A percentile compares a stretch with the other conserved stretches of the same genome.
Conservation (phyloP, 2,113 vertebrate genomes). For the Irena cyanogastra region DNA sequence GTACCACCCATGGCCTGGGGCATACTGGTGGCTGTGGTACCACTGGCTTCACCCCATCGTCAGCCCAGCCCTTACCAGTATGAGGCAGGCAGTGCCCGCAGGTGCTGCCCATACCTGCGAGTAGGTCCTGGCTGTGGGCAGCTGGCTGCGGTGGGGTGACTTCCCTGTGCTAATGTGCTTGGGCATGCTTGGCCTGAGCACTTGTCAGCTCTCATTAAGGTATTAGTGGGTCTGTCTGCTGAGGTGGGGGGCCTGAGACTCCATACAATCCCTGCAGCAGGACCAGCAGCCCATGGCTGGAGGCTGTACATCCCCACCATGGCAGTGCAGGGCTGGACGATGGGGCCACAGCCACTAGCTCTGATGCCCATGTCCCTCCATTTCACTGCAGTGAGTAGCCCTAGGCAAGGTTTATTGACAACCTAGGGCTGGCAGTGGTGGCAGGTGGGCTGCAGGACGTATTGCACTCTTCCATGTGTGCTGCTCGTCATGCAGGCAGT, state of each 20-base stretch:
- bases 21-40: background rate
- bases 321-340: background rate
- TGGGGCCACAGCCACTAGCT: no score
- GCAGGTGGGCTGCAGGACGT: background rate
- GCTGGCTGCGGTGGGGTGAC: background rate
- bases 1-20: background rate
- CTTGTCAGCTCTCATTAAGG: slow-evolving; percentile 12
- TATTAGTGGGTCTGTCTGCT: background rate
- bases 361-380: background rate
- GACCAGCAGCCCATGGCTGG: background rate
- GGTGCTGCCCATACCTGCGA: background rate
- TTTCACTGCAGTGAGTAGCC: background rate
- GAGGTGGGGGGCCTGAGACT: background rate
- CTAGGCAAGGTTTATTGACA: background rate
- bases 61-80: background rate
- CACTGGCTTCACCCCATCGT: background rate
- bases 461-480: background rate
- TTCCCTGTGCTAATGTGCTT: background rate
- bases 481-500: background rate
- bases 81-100: background rate
- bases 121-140: background rate
- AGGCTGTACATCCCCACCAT: no score
- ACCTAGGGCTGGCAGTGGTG: background rate
- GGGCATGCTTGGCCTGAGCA: background rate
- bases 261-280: background rate